Evolutionary conservation across 2,888 invertebrate genomes (phyloP), one percentile per base, ranked within the genome.

Genomic region (Clunio marinus): DNA sequence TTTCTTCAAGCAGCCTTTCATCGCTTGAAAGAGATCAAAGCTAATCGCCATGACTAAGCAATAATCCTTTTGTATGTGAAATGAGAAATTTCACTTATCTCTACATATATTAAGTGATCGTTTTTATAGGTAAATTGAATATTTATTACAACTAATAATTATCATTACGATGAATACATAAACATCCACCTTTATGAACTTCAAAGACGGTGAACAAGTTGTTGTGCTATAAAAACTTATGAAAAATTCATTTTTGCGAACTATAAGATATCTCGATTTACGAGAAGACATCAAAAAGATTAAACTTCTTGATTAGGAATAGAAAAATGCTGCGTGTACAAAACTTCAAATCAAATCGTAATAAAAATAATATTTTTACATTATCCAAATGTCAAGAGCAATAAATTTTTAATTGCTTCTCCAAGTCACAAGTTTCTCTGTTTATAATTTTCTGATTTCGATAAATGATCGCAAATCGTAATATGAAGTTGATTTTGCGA

Each of bases 91-190:
- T n/a, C n/a, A n/a, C n/a, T n/a, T n/a, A n/a, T n/a, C n/a, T n/a
- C n/a, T n/a, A n/a, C n/a, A n/a, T n/a, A n/a, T n/a, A 60, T 60
- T 60, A 60, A 60, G 60, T 60, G 60, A 60, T 60, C 60, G 35
- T 15, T 60, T 59, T 60, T n/a, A n/a, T n/a, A n/a, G n/a, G n/a
- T n/a, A n/a, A 24, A 15, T 60, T 10, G 35, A 60, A 60, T 60
- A 60, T 60, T 60, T 60, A 28, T 60, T 60, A 60, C 17, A 17
- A 35, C 27, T 27, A 32, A 60, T 60, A 60, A 60, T 60, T 60
- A 24, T 22, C 24, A 24, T 55, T 55, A 15, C n/a, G 13, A 22
- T n/a, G n/a, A n/a, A n/a, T n/a, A n/a, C n/a, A n/a, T n/a, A n/a
- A n/a, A n/a, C n/a, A n/a, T n/a, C n/a, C n/a, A n/a, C n/a, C n/a